Conservation (phyloP, 2,888 invertebrate genomes). For the Archaeoteleia sp. region DNA sequence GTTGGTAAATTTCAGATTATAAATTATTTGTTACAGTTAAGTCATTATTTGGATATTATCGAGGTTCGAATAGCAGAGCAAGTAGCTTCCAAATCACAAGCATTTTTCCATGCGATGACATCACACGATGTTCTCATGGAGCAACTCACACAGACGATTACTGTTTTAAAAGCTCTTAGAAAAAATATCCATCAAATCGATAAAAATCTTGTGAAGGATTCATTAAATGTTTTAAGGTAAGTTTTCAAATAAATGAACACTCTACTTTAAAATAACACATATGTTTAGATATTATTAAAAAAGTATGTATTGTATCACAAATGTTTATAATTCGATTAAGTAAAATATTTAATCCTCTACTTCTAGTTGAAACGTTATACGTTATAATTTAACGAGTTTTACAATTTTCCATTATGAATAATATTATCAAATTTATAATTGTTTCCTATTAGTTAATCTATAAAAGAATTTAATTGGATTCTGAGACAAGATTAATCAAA, state of each 20-base stretch:
- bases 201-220: conserved; percentile 85
- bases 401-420: too few relatives aligned
- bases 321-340: too few relatives aligned
- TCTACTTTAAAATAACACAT: not conserved
- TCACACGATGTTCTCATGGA: conserved; percentile 98
- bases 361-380: too few relatives aligned
- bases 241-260: conserved; percentile 8
- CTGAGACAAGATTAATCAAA: too few relatives aligned
- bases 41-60: conserved; percentile 95
- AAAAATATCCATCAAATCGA: conserved; percentile 87
- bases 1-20: too few relatives aligned
- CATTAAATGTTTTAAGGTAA: conserved; percentile 82
- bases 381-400: too few relatives aligned
- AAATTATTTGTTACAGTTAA: conserved; percentile 79
- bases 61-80: conserved; percentile 95
- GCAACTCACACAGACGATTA: conserved; percentile 89
- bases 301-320: too few relatives aligned
- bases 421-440: too few relatives aligned
- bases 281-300: too few relatives aligned
- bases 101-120: conserved; percentile 98
- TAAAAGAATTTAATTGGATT: too few relatives aligned
- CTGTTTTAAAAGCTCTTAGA: conserved; percentile 84
- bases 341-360: too few relatives aligned
- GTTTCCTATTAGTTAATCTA: too few relatives aligned
- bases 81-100: conserved; percentile 95